Base-by-base conservation (phyloP, 1,140 invertebrate genomes). In the Chironomus striatipennis region DNA sequence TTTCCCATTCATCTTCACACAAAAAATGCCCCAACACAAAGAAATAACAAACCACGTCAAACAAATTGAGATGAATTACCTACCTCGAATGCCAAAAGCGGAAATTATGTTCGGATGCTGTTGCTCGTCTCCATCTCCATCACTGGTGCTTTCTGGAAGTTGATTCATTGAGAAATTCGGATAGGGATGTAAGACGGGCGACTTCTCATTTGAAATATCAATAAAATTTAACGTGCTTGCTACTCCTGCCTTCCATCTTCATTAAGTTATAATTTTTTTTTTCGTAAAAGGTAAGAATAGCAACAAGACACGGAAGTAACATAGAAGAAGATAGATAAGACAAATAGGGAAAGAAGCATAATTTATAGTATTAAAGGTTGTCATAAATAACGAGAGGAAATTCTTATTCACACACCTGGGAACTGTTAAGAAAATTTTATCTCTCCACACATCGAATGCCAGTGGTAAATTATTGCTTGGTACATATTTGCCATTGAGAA, bases 351-450 rank as follows among this genome's bases (percentile, higher is more conserved):
- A 21, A 18, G n/a, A 57, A 57, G 47, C n/a, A 57, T 12, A 70
- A 70, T 70, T 70, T 70, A 43, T 74, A 20, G 17, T 42, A 73
- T 20, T 42, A 17, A 34, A 42, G 34, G 15, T 34, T 17, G 20
- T 17, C 42, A 42, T 42, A 42, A 73, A 73, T 42, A 73, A 73
- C 42, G n/a, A 42, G 24, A 73, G 2, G 15, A 73, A 34, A 17
- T n/a, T 67, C 18, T 70, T 17, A 21, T 73, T n/a, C n/a, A 75
- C 76, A 79, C 80, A 86, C 85, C 85, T 85, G 74, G 90, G 90
- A 6, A 92, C 85, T 1, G 91, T 92, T 73, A 93, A 83, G 78
- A 94, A 92, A 65, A 93, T 77, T 84, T 91, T 92, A 80, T 93
- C 87, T 74, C 87, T 85, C 90, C 90, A 93, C 43, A 88, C 82